These are phyloP conservation scores for Chironomus tentans DNA, from an alignment of 2,888 invertebrate species.

Conservation along the genomic window DNA sequence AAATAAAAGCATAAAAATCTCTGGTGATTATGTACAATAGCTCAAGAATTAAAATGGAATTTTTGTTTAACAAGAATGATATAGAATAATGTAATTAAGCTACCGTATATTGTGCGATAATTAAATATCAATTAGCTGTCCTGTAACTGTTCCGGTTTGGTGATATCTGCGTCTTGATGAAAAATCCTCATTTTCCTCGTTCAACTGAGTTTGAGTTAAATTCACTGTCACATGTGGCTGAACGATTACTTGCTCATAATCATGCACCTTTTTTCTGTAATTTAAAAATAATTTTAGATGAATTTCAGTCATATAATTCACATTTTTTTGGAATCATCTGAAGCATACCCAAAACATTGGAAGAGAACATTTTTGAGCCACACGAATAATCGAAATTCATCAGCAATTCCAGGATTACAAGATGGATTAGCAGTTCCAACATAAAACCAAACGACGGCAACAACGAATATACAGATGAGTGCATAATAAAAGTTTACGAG, in stretches of 20 bases:
- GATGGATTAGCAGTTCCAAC: constrained; percentile 93
- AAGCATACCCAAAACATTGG: constrained; percentile 64
- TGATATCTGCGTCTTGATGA: constrained; percentile 86
- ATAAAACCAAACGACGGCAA: constrained; percentile 85
- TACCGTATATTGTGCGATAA: not conserved
- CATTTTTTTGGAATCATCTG: too few relatives aligned
- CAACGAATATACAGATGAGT: constrained; percentile 66
- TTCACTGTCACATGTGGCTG: constrained; percentile 73
- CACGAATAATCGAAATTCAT: constrained; percentile 69
- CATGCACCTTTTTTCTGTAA: constrained; percentile 62
- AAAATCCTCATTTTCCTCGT: constrained; percentile 93
- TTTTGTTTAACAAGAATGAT: not conserved
- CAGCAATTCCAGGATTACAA: constrained; percentile 82
- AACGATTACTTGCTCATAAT: constrained; percentile 79
- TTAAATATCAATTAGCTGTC: constrained; percentile 22
- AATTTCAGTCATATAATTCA: too few relatives aligned
- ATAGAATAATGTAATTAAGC: not conserved
- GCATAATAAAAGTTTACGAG: constrained; percentile 92
- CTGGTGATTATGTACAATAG: not conserved
- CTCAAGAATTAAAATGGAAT: not conserved
- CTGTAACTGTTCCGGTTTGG: constrained; percentile 49
- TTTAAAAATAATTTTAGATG: not conserved
- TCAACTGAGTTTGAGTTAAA: constrained; percentile 76
- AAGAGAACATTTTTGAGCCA: constrained; percentile 67
- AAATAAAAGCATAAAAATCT: not conserved